Evolutionary conservation across 2,113 vertebrate species (phyloP), one percentile per base, ranked within the genome.

Genomic region (Oxyura jamaicensis): DNA sequence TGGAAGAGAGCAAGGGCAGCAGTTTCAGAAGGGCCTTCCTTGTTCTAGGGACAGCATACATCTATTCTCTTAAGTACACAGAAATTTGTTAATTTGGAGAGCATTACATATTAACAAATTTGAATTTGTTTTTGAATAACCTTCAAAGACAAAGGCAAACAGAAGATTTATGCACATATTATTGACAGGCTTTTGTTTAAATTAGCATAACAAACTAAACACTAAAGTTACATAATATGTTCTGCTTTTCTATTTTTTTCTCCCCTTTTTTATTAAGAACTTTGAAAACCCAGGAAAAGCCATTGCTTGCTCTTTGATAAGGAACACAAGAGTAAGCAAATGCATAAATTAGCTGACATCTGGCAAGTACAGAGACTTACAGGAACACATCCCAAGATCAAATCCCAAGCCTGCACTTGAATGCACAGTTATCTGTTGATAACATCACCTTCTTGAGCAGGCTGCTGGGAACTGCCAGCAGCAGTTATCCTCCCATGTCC

Each of bases 1-100:
- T 99, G 98, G 58, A 91, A 96, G 87, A 96, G 72, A 91, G 46
- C 31, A 95, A 90, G 28, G 33, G 92, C 3, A 78, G 76, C 15
- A 62, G 75, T n/a, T 62, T 96, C 82, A 81, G 35, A 82, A 62
- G 4, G 15, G 50, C 44, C 23, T 88, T 62, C 44, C 23, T 88
- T 62, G 6, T 58, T 69, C 29, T 58, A 56, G 53, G 33, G 33
- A 33, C 90, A 83, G 10, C 5, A 0, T 23, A 71, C 16, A 5
- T 22, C 82, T 75, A 36, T 35, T 86, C 28, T 60, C 35, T 68
- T 62, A 59, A 55, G 20, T 74, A 19, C 6, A 75, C 6, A 25
- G 22, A 59, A 46, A 8, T 31, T 56, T 68, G 65, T 42, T 18
- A 11, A 60, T 66, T 31, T 68, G 12, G 11, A 60, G 4, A 93